Conservation (phyloP, 2,888 invertebrate genomes). For the Petrophora chlorosata region DNA sequence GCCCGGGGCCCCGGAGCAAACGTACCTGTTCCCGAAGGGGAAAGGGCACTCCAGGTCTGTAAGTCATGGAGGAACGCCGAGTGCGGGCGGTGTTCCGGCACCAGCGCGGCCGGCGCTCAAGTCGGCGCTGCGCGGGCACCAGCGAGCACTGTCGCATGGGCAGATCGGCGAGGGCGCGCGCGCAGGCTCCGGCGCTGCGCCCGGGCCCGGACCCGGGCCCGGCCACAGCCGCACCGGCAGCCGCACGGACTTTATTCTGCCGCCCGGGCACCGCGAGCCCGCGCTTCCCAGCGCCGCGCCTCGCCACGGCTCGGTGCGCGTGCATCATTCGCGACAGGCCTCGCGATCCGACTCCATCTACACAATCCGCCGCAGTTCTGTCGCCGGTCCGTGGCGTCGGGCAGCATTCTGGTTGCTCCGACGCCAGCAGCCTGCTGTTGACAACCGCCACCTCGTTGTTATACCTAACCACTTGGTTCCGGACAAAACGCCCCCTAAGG, state of each 20-base stretch:
- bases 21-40: constrained; percentile 79
- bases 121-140: constrained; percentile 89
- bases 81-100: constrained; percentile 69
- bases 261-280: constrained; percentile 92
- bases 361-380: constrained; percentile 90
- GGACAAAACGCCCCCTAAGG: constrained; percentile 89
- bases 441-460: constrained; percentile 88
- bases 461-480: constrained; percentile 94
- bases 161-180: constrained; percentile 88
- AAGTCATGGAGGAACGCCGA: constrained; percentile 90
- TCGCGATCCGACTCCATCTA: constrained; percentile 95
- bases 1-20: constrained; percentile 80
- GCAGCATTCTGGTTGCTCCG: constrained; percentile 85
- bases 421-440: constrained; percentile 85
- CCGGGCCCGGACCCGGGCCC: too few species aligned
- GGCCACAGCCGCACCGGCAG: constrained; percentile 93
- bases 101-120: constrained; percentile 89
- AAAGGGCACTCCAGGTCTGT: constrained; percentile 91
- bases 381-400: constrained; percentile 88
- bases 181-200: constrained; percentile 37
- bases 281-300: constrained; percentile 69
- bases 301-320: constrained; percentile 76
- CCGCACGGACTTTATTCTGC: constrained; percentile 94
- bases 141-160: constrained; percentile 93
- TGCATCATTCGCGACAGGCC: constrained; percentile 92